These are phyloP conservation scores for Oncorhynchus keta DNA, from an alignment of 2,113 vertebrate species.

Conservation along the genomic window DNA sequence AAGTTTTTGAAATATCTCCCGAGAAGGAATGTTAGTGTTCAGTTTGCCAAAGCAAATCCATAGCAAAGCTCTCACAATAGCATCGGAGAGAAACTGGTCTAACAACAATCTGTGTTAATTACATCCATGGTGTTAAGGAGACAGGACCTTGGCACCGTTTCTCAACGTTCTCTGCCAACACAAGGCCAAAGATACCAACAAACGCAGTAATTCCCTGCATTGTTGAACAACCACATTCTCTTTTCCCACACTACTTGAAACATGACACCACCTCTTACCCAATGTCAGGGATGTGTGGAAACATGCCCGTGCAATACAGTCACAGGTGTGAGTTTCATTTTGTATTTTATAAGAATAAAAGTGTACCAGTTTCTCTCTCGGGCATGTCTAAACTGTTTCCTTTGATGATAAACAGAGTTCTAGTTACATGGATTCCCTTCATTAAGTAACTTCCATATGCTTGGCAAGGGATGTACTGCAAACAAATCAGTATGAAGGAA, in stretches of 20 bases:
- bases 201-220: constrained; percentile 8
- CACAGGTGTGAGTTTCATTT: constrained; percentile 32
- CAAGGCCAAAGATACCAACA: constrained; percentile 39
- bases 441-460: constrained; percentile 57
- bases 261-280: constrained; percentile 7
- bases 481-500: constrained; percentile 27
- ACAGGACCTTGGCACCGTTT: constrained; percentile 44
- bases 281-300: constrained; percentile 11
- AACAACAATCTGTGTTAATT: constrained; percentile 37
- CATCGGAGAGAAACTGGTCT: constrained; percentile 19
- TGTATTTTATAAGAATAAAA: not conserved
- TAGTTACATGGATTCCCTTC: constrained; percentile 23
- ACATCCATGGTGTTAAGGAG: constrained; percentile 25
- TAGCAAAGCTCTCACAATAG: constrained; percentile 15
- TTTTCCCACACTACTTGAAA: constrained; percentile 10
- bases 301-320: not conserved
- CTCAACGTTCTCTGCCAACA: constrained; percentile 14
- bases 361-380: not conserved
- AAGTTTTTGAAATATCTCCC: constrained; percentile 16
- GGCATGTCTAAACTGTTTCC: constrained; percentile 52
- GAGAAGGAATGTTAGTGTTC: constrained; percentile 34
- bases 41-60: constrained; percentile 5
- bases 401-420: constrained; percentile 37
- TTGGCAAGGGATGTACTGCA: constrained; percentile 36
- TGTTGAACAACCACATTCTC: not conserved